Evolutionary conservation across 2,797 vertebrate species (phyloP).

Genomic region (Acanthurus leucopareius): DNA sequence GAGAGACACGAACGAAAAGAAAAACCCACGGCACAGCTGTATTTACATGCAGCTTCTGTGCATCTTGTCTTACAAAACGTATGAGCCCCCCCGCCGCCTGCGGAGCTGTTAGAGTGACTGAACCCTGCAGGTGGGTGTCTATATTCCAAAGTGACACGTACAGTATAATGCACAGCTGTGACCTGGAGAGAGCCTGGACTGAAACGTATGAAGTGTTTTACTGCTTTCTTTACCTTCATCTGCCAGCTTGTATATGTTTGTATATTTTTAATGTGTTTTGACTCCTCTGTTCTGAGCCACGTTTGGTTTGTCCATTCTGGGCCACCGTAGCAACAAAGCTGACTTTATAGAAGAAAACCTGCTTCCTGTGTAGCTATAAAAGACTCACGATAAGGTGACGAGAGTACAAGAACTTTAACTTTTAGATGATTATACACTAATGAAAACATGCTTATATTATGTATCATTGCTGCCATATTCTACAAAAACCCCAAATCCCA

Average conservation of each 20-base stretch:
- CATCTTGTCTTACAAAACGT: slow-evolving; percentile 60
- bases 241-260: slow-evolving; percentile 14
- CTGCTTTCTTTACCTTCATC: background rate
- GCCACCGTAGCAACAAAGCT: no score
- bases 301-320: no score
- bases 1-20: slow-evolving; percentile 36
- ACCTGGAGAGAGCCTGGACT: slow-evolving; percentile 14
- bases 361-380: no score
- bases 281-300: no score
- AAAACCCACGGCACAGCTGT: slow-evolving; percentile 63
- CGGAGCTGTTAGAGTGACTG: slow-evolving; percentile 56
- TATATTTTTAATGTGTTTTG: background rate
- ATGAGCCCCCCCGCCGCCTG: slow-evolving; percentile 49
- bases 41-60: slow-evolving; percentile 61
- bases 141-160: slow-evolving; percentile 53
- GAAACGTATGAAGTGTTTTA: background rate
- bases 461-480: no score
- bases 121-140: slow-evolving; percentile 70
- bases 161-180: slow-evolving; percentile 30
- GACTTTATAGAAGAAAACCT: no score
- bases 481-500: no score
- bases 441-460: background rate
- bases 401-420: no score
- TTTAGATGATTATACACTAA: no score
- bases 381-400: no score